Evolutionary conservation across 2,888 invertebrate genomes (phyloP), one percentile per base, ranked within the genome.

Genomic region (Drosophila subsilvestris): DNA sequence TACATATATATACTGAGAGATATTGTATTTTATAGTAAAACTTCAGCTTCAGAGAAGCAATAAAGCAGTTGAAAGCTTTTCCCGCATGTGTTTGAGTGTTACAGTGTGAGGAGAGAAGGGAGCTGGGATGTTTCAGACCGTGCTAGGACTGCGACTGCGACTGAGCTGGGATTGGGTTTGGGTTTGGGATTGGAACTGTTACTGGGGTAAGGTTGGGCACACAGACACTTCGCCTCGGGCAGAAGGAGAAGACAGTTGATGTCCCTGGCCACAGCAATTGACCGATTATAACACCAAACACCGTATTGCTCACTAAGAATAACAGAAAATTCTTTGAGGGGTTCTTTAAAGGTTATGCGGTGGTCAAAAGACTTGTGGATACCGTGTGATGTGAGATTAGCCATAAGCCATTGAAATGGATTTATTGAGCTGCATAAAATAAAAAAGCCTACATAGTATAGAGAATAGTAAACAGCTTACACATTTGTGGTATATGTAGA

Each of bases 241-340:
- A n/a, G n/a, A 27, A 17, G 9, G 51, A 43, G 57, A 68, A 56
- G 72, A 68, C 79, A 65, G 61, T 71, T 74, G 68, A 76, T 86
- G 74, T 55, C 62, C 53, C 65, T 66, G 66, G 72, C 66, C 72
- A 70, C 72, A 77, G 56, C 75, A 68, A 79, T 88, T 88, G 82
- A 88, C 83, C 82, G 82, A 82, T 82, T 82, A 86, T 79, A 73
- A 56, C 72, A 66, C 49, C 47, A 63, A 55, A 50, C n/a, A 37
- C 49, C 47, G 62, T 62, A 66, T 27, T 59, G 65, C 70, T 43
- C 60, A 18, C 10, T 32, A 59, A 43, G 48, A 80, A 76, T 54
- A 53, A 53, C 47, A 53, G 44, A 22, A 58, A 12, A 43, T 61
- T 43, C 18, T 17, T 27, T 6, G 22, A n/a, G 1, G 17, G 27